Evolutionary conservation across 2,797 vertebrate genomes (phyloP), one percentile per base, ranked within the genome.

Genomic region (Novumbra hubbsi): DNA sequence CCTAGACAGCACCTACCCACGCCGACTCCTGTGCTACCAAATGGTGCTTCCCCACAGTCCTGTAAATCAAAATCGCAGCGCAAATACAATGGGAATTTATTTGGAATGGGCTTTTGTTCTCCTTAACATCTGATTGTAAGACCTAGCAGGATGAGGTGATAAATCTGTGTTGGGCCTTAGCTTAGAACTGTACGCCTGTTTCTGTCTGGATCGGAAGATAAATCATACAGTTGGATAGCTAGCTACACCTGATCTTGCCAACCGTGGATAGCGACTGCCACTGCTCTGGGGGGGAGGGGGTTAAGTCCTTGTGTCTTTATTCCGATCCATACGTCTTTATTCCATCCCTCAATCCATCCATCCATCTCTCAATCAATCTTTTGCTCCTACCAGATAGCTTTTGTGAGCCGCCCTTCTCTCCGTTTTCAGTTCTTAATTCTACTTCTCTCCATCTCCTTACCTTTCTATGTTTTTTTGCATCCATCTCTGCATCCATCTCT

Each of bases 31-130:
- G 90, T 94, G 94, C 95, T 96, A 98, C 96, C 97, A 98, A 99
- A 98, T 97, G 96, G 95, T 97, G 94, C 96, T 94, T 99, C 97
- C 97, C 97, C 90, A 96, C 92, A 97, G 97, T 95, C 96, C 94
- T 93, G 92, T 98, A 98, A 98, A 98, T 99, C 97, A 99, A 97
- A 45, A 98, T 97, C 94, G 95, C 87, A 94, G 94, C 95, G 96
- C 95, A 99, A 98, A 97, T 96, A 97, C 95, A 96, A 95, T 93
- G 95, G 94, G 95, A 98, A 99, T 98, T 97, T 98, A 98, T 98
- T 97, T 96, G 93, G 96, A 98, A 97, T 98, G 96, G 95, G 95
- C 96, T 98, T 98, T 94, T 98, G 96, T 98, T 98, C 93, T 94
- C 94, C 93, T 96, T 96, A 97, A 96, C 93, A 94, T 95, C 95